phyloP scores from a whole-genome alignment of 2,888 invertebrate species.

The Neoscelio sp. region DNA sequence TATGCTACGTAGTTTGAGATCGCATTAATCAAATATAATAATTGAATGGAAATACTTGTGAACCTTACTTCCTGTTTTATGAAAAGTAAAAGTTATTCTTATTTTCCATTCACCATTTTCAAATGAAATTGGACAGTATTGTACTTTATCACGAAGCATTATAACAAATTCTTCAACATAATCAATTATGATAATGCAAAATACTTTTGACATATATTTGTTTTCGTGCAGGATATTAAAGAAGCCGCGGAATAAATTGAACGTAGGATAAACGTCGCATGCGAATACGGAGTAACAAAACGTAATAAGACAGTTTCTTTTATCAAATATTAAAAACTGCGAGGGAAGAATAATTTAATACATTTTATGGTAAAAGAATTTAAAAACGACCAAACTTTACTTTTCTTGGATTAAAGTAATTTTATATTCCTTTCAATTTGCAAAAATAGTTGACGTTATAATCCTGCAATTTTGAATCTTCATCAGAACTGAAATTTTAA shows the following conservation, averaged over 20 bases:
- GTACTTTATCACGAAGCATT: too few relatives aligned
- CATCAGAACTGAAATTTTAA: too few relatives aligned
- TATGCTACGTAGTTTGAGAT: constrained; percentile 26
- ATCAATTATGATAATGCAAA: constrained; percentile 37
- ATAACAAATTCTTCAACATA: too few relatives aligned
- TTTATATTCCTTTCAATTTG: too few relatives aligned
- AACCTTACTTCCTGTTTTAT: neutral
- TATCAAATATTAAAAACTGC: constrained; percentile 42
- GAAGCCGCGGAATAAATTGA: constrained; percentile 45
- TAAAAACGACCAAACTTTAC: too few relatives aligned
- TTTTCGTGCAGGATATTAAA: constrained; percentile 32
- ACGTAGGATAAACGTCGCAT: constrained; percentile 46
- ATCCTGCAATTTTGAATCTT: too few relatives aligned
- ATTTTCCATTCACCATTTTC: too few relatives aligned
- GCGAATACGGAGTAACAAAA: constrained; percentile 29
- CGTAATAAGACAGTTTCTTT: constrained; percentile 51
- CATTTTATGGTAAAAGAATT: too few relatives aligned
- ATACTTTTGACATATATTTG: constrained; percentile 29
- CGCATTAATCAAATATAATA: constrained; percentile 51
- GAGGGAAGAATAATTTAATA: neutral
- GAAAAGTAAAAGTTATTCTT: too few relatives aligned
- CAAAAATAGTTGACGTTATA: too few relatives aligned
- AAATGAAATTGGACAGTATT: too few relatives aligned
- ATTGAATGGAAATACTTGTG: constrained; percentile 17
- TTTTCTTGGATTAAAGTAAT: too few relatives aligned